Percentiles rank a stretch among this genome's conserved stretches.
Evolutionary conservation across 2,797 vertebrate genomes (phyloP).

Genomic region (Nyctibius grandis): DNA sequence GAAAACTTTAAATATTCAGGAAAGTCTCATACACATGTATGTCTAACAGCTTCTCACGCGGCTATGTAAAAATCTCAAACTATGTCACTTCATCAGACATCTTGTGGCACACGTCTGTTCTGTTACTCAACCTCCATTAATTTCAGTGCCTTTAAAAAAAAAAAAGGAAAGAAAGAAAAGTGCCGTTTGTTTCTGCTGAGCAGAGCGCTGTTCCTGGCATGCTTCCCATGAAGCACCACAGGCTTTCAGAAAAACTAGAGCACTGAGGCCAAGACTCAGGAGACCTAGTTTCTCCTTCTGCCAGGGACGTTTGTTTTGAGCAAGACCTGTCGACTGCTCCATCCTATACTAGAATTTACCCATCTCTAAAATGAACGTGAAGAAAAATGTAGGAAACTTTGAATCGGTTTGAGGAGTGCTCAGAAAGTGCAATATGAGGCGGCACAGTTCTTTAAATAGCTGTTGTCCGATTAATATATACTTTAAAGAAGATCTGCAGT

Average conservation of each 20-base stretch:
- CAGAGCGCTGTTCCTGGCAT: neutral
- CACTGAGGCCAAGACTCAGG: neutral
- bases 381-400: neutral
- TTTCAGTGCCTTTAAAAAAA: neutral
- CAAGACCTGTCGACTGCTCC: neutral
- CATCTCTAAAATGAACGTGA: neutral
- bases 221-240: neutral
- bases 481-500: neutral
- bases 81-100: neutral
- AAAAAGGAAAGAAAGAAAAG: too few species aligned
- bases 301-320: neutral
- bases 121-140: neutral
- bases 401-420: neutral
- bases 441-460: neutral
- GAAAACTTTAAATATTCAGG: neutral
- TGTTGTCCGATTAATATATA: neutral
- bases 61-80: neutral
- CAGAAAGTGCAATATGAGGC: neutral
- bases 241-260: neutral
- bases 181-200: neutral
- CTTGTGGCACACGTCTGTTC: neutral
- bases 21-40: neutral
- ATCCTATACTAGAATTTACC: neutral
- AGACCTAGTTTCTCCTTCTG: neutral
- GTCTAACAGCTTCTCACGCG: neutral